phyloP scores from a whole-genome alignment of 2,888 invertebrate genomes.

The Cerastoderma edule region DNA sequence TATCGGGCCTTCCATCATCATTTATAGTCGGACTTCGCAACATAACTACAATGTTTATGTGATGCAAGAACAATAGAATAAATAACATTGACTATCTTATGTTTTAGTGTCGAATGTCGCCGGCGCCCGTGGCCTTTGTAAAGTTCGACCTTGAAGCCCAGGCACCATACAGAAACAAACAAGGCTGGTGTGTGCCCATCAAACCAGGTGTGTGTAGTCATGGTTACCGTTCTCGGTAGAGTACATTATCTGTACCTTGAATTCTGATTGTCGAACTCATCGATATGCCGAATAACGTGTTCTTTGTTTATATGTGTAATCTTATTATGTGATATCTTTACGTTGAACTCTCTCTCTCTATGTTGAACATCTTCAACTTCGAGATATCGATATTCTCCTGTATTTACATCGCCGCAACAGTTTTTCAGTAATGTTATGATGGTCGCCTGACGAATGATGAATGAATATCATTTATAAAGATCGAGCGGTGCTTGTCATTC shows the following conservation, averaged over 20 bases:
- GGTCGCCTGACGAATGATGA: too few species aligned
- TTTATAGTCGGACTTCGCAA: too few species aligned
- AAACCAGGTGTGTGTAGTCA: slow-evolving; percentile 85
- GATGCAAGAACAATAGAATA: too few species aligned
- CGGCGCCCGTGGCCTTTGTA: slow-evolving; percentile 53
- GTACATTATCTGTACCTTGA: not conserved
- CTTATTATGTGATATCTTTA: not conserved
- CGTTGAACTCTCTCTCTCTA: not conserved
- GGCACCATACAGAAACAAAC: slow-evolving; percentile 91
- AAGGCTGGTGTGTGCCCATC: slow-evolving; percentile 93
- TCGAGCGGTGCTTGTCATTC: too few species aligned
- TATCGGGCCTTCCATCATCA: too few species aligned
- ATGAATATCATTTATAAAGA: too few species aligned
- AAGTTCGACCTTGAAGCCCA: slow-evolving; percentile 90
- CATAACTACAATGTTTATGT: too few species aligned
- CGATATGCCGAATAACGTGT: not conserved
- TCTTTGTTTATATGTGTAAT: not conserved
- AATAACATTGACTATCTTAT: too few species aligned
- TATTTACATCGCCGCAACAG: too few species aligned
- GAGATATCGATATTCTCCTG: not conserved
- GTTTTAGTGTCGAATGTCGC: slow-evolving; percentile 39
- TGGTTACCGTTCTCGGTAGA: not conserved
- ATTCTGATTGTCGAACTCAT: too few species aligned
- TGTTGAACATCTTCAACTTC: not conserved
- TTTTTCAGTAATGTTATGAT: too few species aligned